Conservation (phyloP, 2,797 vertebrate genomes). For the Sebastes alutus region DNA sequence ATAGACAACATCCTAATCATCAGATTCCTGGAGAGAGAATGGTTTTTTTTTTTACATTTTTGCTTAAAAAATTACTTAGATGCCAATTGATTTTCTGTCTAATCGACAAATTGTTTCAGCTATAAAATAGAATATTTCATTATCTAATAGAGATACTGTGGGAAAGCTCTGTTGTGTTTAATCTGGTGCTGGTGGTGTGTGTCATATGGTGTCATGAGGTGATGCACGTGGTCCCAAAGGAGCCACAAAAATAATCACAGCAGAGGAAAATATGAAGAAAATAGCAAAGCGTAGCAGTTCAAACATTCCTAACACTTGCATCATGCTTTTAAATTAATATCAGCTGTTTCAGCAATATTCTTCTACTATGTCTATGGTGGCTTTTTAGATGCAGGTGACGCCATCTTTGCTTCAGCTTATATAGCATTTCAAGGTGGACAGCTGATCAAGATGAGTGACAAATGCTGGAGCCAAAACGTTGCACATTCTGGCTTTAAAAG, state of each 20-base stretch:
- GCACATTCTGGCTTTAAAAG: not conserved
- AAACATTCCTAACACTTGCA: not conserved
- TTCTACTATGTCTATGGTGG: not conserved
- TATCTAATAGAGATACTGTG: not conserved
- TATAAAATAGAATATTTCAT: not conserved
- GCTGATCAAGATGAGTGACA: not conserved
- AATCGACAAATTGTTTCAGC: not conserved
- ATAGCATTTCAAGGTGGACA: not conserved
- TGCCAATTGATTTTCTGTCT: not conserved
- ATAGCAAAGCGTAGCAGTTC: not conserved
- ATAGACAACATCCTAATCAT: not conserved
- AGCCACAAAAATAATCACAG: not conserved
- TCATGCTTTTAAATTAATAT: not conserved
- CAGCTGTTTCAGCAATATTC: not conserved
- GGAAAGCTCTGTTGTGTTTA: not conserved
- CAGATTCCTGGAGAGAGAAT: not conserved
- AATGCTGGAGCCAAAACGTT: not conserved
- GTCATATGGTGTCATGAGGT: not conserved
- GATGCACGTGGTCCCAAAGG: not conserved
- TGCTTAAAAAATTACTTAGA: not conserved
- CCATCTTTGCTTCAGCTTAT: not conserved
- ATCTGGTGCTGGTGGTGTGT: not conserved
- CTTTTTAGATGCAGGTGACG: not conserved
- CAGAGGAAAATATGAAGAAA: not conserved
- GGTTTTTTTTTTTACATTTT: not conserved